Base-by-base conservation (phyloP, 2,797 vertebrate genomes). In the Phataginus tetradactyla region DNA sequence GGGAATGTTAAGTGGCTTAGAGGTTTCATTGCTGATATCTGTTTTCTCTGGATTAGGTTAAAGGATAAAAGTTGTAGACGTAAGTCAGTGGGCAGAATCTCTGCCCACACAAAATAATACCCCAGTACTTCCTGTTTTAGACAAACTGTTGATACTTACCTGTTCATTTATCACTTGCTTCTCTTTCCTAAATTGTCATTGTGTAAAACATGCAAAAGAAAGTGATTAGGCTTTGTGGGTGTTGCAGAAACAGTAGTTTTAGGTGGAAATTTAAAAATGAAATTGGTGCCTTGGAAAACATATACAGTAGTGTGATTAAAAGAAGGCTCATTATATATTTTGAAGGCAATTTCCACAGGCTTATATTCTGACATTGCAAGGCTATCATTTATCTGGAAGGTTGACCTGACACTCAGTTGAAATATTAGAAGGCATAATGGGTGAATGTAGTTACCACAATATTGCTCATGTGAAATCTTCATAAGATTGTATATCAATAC, bases 161-260 rank as follows among this genome's bases (percentile, higher is more conserved):
- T 93, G 21, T 84, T 77, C 18, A 29, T 25, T 34, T 61, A 51
- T 68, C 29, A 78, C 80, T 90, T 88, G 45, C 11, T 39, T 61
- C 53, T 66, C 23, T 88, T 53, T 95, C 51, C 59, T 53, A 53
- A 92, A 81, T 5, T 72, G 29, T 94, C 37, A 75, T 5, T 88
- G 11, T 86, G 29, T 15, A 93, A 94, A 86, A 83, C 23, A 23
- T 37, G 5, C 20, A 79, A 95, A 92, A 90, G 39, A 90, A 93
- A 39, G n/a, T 61, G 25, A 71, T 63, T 49, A 59, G 18, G 10
- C 20, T 92, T 81, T 64, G 13, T 86, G 27, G 17, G 68, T 51
- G 5, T 27, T 92, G 10, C 20, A 78, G 45, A 94, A 77, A 68
- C 42, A n/a, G 2, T 57, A 53, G 3, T 53, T 86, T 95, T 34